Base-by-base conservation (phyloP, 2,113 vertebrate species). In the Paramormyrops kingsleyae region DNA sequence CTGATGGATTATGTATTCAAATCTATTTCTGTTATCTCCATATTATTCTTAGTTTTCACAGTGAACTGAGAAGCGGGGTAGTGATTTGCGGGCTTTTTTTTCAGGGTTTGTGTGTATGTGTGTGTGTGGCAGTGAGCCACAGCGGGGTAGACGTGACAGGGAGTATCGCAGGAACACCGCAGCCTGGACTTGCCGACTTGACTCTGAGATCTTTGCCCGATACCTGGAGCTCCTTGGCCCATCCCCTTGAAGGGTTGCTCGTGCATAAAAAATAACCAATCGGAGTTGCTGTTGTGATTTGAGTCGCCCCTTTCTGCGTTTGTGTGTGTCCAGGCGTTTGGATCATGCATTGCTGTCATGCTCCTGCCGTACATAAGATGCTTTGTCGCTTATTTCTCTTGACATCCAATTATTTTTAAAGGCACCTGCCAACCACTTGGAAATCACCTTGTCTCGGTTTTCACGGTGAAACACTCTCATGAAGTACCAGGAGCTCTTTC, bases 31-130 rank as follows among this genome's bases (percentile, higher is more conserved):
- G 88, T 83, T 80, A 83, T 35, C 85, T 56, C 47, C 85, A 87
- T 39, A 53, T 87, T 87, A 87, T 87, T 89, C 50, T 83, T 89
- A 17, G 31, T 89, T 89, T 89, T 49, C 70, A 35, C 47, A 42
- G 15, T 21, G 70, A 42, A 53, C 70, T 89, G 47, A 80, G 35
- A 80, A 52, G 88, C n/a, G 8, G 31, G 7, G 50, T 39, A 52
- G 70, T 52, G 87, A 66, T 17, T 70, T 31, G 59, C 15, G 9
- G 47, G n/a, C 13, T 52, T 53, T 52, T 87, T 27, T 2, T 4
- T 12, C 19, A 39, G 24, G 21, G 87, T 31, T n/a, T 88, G 87
- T 62, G 47, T 88, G 56, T 88, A 5, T 66, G 56, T 66, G 56
- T 87, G 56, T 31, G 44, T 49, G n/a, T 50, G 7, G 42, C 53